Conservation (phyloP, 2,888 invertebrate species). For the Calameuta pallipes region DNA sequence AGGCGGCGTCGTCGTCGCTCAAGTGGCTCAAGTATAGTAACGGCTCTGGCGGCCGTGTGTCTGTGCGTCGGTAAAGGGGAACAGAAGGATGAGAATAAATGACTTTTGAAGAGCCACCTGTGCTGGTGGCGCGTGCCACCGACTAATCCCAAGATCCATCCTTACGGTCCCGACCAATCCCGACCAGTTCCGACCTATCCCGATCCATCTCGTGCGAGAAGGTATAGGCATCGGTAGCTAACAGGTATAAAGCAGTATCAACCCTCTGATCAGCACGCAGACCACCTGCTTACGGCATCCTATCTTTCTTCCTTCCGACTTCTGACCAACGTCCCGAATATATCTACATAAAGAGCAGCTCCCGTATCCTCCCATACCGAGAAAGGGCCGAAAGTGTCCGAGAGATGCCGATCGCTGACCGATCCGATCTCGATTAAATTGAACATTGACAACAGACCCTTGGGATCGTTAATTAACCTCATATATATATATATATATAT, state of each 20-base stretch:
- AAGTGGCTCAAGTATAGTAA: conserved; percentile 3
- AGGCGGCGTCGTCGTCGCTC: conserved; percentile 14
- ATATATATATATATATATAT: neutral
- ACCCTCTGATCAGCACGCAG: conserved; percentile 9
- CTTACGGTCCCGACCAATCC: conserved; percentile 33
- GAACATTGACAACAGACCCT: neutral
- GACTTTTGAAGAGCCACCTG: conserved; percentile 58
- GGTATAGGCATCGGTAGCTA: conserved; percentile 8
- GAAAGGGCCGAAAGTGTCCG: neutral
- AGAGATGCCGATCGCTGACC: neutral
- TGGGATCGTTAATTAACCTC: neutral
- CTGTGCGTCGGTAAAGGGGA: conserved; percentile 9
- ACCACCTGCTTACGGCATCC: conserved; percentile 12
- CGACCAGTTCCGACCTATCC: conserved; percentile 29
- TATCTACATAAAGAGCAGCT: conserved; percentile 32
- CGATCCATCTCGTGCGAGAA: conserved; percentile 11
- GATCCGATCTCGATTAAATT: neutral
- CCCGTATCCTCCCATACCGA: conserved; percentile 13
- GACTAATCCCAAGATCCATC: conserved; percentile 52
- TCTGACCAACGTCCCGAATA: conserved; percentile 28
- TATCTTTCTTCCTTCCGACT: conserved; percentile 8
- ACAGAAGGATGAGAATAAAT: conserved; percentile 37
- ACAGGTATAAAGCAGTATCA: conserved; percentile 17
- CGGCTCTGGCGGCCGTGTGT: conserved; percentile 9
- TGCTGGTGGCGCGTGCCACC: conserved; percentile 58